A percentile compares a stretch with the other conserved stretches of the same genome.
Conservation (phyloP, 2,888 invertebrate species). For the Acanthococcus lagerstroemiae region DNA sequence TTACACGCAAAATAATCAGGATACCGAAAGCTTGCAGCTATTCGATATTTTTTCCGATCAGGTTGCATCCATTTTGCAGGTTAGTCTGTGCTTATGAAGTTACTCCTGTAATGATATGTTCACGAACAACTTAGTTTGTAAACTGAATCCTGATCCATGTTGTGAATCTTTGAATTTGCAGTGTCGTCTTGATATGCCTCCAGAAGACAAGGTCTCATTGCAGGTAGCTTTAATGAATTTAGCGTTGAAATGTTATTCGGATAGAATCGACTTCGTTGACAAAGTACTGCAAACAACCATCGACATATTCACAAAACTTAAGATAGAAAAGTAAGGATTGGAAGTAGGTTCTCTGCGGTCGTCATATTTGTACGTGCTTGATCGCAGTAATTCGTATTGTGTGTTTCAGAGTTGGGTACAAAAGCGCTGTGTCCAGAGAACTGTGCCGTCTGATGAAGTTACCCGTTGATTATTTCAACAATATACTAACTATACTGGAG, state of each 20-base stretch:
- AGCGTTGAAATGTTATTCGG: conserved; percentile 93
- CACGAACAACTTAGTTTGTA: no score
- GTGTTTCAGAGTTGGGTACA: conserved; percentile 56
- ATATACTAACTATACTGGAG: conserved; percentile 75
- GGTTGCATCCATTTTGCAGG: conserved; percentile 89
- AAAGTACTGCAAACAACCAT: conserved; percentile 85
- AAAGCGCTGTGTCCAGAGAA: conserved; percentile 81
- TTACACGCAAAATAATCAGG: conserved; percentile 67
- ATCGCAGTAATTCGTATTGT: background rate
- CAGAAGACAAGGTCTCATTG: conserved; percentile 89
- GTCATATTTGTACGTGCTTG: no score
- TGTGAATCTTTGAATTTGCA: no score
- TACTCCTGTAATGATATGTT: no score
- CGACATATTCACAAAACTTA: conserved; percentile 79
- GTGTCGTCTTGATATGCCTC: conserved; percentile 86
- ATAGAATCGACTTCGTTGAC: conserved; percentile 88
- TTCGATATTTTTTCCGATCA: conserved; percentile 98
- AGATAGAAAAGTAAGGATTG: conserved; percentile 58
- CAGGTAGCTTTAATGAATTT: conserved; percentile 90
- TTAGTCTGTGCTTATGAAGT: no score
- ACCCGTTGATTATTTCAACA: conserved; percentile 89
- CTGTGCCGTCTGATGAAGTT: conserved; percentile 85
- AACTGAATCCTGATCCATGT: no score
- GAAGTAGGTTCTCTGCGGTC: no score
- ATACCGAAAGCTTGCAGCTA: conserved; percentile 70